A percentile compares a stretch with the other conserved stretches of the same genome.
Evolutionary conservation across 2,797 vertebrate species (phyloP).

Genomic region (Australoheros facetus): DNA sequence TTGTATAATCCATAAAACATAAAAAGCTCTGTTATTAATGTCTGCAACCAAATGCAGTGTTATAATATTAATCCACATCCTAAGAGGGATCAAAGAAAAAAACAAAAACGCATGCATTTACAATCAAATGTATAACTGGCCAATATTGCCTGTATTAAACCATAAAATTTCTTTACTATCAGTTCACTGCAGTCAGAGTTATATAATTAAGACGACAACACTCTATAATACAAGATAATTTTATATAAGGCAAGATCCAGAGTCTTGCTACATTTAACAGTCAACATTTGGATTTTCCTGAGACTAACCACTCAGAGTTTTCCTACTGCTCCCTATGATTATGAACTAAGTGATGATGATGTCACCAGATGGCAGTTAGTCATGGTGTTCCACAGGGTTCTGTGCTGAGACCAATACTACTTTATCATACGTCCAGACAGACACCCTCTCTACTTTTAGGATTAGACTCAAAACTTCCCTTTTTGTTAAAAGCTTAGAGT

Average conservation of each 20-base stretch:
- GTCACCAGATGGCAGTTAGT: neutral
- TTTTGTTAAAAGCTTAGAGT: neutral
- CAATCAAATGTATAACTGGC: neutral
- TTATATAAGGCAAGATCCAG: neutral
- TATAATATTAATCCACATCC: neutral
- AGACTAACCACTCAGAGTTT: neutral
- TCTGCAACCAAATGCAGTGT: neutral
- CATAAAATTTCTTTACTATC: neutral
- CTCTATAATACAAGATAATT: neutral
- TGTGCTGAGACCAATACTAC: neutral
- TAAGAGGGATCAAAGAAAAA: neutral
- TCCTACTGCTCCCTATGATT: neutral
- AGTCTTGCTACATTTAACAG: neutral
- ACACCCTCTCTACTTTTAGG: neutral
- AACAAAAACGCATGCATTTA: neutral
- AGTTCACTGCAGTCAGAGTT: neutral
- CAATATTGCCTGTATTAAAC: neutral
- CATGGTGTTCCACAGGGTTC: neutral
- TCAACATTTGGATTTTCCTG: neutral
- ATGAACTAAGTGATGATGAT: neutral
- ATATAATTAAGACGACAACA: neutral
- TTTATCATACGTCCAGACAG: neutral
- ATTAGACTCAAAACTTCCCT: neutral
- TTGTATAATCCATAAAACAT: neutral
- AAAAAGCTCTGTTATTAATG: neutral